Percentiles rank a stretch among this genome's conserved stretches.
Evolutionary conservation across 2,113 vertebrate species (phyloP).

Genomic region (Piaya cayana): DNA sequence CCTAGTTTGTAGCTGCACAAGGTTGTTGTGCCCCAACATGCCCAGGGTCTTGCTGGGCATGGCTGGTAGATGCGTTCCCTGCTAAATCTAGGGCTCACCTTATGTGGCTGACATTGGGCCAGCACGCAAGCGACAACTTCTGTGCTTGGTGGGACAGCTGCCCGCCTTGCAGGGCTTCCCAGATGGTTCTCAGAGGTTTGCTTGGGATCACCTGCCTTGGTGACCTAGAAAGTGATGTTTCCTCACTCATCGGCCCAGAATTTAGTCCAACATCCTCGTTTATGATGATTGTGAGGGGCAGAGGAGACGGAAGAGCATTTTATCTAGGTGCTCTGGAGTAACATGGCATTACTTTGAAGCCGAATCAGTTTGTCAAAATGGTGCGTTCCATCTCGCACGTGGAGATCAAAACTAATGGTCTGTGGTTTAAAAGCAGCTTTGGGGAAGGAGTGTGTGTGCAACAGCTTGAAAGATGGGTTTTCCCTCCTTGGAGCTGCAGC

Average conservation of each 20-base stretch:
- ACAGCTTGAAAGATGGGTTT: not conserved
- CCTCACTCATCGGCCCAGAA: not conserved
- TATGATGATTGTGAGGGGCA: not conserved
- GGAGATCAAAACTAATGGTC: not conserved
- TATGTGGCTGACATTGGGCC: not conserved
- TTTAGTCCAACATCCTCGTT: not conserved
- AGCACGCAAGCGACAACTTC: rapidly evolving
- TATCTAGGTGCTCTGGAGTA: not conserved
- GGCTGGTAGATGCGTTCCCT: rapidly evolving
- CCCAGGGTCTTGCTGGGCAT: rapidly evolving
- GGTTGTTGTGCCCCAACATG: too few relatives aligned
- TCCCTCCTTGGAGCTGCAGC: not conserved
- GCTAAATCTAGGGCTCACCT: not conserved
- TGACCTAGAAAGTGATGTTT: not conserved
- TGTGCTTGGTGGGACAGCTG: not conserved
- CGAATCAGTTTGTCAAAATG: rapidly evolving
- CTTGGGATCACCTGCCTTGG: not conserved
- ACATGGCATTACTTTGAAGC: rapidly evolving
- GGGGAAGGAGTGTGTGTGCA: not conserved
- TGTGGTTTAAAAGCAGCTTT: not conserved
- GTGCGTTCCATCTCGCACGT: rapidly evolving
- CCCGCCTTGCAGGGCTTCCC: not conserved
- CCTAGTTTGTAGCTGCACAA: too few relatives aligned
- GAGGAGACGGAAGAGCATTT: not conserved
- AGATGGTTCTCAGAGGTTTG: not conserved